These are phyloP conservation scores for Habroteleia sp. DNA, from an alignment of 2,888 invertebrate species.

Conservation along the genomic window DNA sequence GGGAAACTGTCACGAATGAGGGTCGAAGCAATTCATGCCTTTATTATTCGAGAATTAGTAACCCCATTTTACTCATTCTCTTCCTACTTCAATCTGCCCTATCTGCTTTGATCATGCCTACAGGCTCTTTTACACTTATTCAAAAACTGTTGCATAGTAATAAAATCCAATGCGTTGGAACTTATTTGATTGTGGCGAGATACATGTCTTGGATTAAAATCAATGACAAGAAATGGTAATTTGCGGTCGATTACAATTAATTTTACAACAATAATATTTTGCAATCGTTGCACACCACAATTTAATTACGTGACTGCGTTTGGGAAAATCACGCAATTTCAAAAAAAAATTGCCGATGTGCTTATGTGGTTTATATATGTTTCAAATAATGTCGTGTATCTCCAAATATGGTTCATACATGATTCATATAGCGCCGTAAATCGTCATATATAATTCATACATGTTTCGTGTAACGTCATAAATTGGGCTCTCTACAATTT, in stretches of 20 bases:
- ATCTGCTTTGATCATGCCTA: slow-evolving; percentile 61
- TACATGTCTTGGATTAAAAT: no score
- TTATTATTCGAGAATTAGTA: slow-evolving; percentile 80
- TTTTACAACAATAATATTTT: no score
- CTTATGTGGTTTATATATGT: slow-evolving; percentile 8
- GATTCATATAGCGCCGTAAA: slow-evolving; percentile 30
- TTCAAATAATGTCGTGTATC: slow-evolving; percentile 13
- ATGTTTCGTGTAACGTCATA: slow-evolving; percentile 23
- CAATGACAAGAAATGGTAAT: no score
- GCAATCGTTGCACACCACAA: no score
- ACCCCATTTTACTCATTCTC: slow-evolving; percentile 75
- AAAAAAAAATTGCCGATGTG: no score
- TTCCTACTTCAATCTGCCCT: slow-evolving; percentile 65
- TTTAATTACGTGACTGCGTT: no score
- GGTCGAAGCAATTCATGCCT: slow-evolving; percentile 75
- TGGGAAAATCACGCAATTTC: no score
- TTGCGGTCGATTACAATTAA: no score
- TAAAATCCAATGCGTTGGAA: slow-evolving; percentile 49
- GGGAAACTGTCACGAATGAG: slow-evolving; percentile 64
- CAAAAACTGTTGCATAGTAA: slow-evolving; percentile 58
- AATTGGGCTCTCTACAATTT: slow-evolving; percentile 15
- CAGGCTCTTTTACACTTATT: slow-evolving; percentile 59
- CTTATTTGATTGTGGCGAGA: slow-evolving; percentile 31
- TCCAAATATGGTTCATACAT: slow-evolving; percentile 28
- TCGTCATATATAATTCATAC: slow-evolving; percentile 39